phyloP scores from a whole-genome alignment of 1,140 invertebrate genomes.

The Riptortus pedestris region DNA sequence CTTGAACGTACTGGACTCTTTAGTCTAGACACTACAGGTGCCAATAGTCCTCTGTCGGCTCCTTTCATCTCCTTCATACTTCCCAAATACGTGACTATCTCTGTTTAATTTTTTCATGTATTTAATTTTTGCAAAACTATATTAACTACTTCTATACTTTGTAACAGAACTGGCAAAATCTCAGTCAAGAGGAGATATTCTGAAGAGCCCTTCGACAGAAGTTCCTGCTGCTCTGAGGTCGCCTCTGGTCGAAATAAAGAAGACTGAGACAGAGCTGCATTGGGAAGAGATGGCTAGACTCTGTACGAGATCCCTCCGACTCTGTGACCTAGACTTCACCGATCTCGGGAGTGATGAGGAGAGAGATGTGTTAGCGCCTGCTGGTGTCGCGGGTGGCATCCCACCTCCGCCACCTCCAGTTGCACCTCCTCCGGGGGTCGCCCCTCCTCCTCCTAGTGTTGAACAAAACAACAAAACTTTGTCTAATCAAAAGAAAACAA shows the following conservation, averaged over 20 bases:
- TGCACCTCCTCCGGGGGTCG: slow-evolving; percentile 35
- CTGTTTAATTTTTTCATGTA: too few relatives aligned
- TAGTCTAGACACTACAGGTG: too few relatives aligned
- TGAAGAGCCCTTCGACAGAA: slow-evolving; percentile 55
- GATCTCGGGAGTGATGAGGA: slow-evolving; percentile 77
- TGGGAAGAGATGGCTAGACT: slow-evolving; percentile 85
- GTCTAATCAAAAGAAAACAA: slow-evolving; percentile 66
- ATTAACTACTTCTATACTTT: too few relatives aligned
- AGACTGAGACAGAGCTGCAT: slow-evolving; percentile 85
- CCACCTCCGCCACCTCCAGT: slow-evolving; percentile 61
- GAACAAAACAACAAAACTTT: slow-evolving; percentile 24
- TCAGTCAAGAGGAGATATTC: slow-evolving; percentile 43
- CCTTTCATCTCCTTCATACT: too few relatives aligned
- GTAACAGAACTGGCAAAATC: slow-evolving; percentile 33
- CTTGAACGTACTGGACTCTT: too few relatives aligned
- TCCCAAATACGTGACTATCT: too few relatives aligned
- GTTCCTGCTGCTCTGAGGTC: slow-evolving; percentile 40
- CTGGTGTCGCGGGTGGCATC: slow-evolving; percentile 47
- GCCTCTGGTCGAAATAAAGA: slow-evolving; percentile 64
- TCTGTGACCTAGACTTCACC: slow-evolving; percentile 94
- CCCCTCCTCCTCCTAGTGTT: slow-evolving; percentile 31
- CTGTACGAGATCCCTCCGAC: slow-evolving; percentile 67
- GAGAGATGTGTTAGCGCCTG: slow-evolving; percentile 50
- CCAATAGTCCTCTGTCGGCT: too few relatives aligned
- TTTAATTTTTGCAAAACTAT: too few relatives aligned